Percentiles rank a stretch among this genome's conserved stretches.
These are phyloP conservation scores for Acrocephalus arundinaceus DNA, from an alignment of 2,113 vertebrate species.

Conservation along the genomic window DNA sequence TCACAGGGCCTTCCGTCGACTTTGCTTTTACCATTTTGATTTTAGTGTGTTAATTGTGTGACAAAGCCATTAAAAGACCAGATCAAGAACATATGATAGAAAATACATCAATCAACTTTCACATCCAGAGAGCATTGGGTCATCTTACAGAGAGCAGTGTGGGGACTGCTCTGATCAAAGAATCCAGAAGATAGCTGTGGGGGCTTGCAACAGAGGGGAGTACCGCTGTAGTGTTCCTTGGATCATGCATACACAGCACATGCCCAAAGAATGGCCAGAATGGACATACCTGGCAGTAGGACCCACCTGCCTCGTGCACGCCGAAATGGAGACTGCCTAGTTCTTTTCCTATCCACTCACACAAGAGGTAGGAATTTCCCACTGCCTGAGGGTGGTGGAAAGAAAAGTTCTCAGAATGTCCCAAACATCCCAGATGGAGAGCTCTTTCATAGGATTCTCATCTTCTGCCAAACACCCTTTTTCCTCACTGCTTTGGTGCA, in stretches of 20 bases:
- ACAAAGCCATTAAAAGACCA: not conserved
- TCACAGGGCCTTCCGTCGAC: not conserved
- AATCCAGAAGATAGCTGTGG: not conserved
- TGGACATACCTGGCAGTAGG: not conserved
- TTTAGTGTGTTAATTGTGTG: not conserved
- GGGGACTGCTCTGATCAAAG: not conserved
- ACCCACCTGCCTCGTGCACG: not conserved
- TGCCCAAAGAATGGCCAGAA: not conserved
- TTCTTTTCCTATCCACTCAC: not conserved
- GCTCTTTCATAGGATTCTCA: not conserved
- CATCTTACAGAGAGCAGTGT: not conserved
- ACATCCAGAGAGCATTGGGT: not conserved
- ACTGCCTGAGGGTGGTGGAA: not conserved
- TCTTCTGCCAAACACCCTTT: not conserved
- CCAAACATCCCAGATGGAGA: not conserved
- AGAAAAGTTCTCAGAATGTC: conserved; percentile 36
- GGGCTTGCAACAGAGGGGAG: not conserved
- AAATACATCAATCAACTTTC: not conserved
- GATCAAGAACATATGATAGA: accelerated
- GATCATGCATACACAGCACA: accelerated
- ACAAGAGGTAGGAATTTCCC: conserved; percentile 30
- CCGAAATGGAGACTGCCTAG: not conserved
- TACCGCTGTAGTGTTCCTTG: not conserved
- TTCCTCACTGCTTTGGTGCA: not conserved
- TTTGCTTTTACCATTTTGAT: not conserved